Conservation (phyloP, 37 sponge, comb jelly and placozoan species). For the Theonella swinhoei region DNA sequence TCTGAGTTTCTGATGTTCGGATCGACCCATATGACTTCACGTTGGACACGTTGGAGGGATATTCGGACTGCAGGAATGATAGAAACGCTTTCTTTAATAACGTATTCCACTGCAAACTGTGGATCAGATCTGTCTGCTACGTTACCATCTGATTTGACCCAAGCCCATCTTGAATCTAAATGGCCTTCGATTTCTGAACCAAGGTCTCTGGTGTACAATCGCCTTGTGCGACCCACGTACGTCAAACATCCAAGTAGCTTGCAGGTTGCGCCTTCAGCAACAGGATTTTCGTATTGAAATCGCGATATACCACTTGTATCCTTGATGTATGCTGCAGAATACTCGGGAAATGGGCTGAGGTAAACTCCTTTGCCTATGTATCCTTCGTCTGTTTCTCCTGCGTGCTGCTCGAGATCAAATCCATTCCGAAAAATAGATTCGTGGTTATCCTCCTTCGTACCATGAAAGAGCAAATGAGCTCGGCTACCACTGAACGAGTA, state of each 20-base stretch:
- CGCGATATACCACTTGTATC: background rate
- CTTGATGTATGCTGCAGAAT: constrained; percentile 18
- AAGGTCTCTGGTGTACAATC: background rate
- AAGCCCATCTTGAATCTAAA: constrained; percentile 9
- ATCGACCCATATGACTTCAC: constrained; percentile 8
- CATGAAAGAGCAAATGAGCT: constrained; percentile 17
- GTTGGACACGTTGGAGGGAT: background rate
- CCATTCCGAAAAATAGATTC: constrained; percentile 2
- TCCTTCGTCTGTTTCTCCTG: constrained; percentile 16
- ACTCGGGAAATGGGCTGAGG: background rate
- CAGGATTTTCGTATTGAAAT: background rate
- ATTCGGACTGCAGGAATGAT: background rate
- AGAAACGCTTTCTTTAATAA: background rate
- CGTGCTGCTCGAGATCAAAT: background rate
- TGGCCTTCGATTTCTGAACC: background rate
- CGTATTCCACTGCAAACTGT: background rate
- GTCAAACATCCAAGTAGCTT: constrained; percentile 5
- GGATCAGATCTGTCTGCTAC: background rate
- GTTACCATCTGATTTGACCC: background rate
- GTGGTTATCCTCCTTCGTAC: constrained; percentile 2
- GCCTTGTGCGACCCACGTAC: background rate
- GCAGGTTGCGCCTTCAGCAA: background rate
- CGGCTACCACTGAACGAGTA: background rate
- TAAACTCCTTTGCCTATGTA: constrained; percentile 24
- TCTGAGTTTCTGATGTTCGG: constrained; percentile 3